Evolutionary conservation across 1,140 invertebrate species (phyloP), one percentile per base, ranked within the genome.

Genomic region (Papilio helenus): DNA sequence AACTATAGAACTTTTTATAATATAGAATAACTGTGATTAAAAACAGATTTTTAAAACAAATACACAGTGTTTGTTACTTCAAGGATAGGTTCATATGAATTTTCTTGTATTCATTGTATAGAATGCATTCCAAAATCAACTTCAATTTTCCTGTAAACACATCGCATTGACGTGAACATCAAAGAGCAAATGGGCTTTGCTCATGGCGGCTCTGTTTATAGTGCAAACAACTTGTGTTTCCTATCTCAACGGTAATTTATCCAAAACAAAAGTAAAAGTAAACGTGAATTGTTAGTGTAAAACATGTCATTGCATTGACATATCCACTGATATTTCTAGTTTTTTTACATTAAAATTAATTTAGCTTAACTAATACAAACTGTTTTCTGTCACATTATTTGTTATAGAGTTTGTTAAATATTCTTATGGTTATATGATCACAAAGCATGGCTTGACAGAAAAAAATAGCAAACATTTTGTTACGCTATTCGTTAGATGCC

Each of bases 81-180:
- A n/a, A 55, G 51, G n/a, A 9, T 2, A 55, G n/a, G 51, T 20
- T 55, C 12, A 46, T 3, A 46, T 12, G 44, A 68, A 68, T 16
- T 29, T 68, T 68, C 9, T 68, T 34, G 61, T 34, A 29, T 7
- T 34, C 14, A 29, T 68, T 68, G 5, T 29, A 68, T 3, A 34
- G 61, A 65, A 68, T 68, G 61, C 26, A 68, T 68, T 68, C 2
- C 61, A 29, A 68, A 68, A 68, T 68, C 23, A 68, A 68, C 61
- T 34, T 68, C 23, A 68, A 34, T 68, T 68, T 26, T 26, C 61
- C 61, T 16, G 61, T 68, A 68, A 68, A 68, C 26, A 68, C 23
- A 68, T 68, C 61, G 61, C 61, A 68, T 68, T 68, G 61, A 68
- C 16, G 61, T 68, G 16, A 68, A 68, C 61, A 23, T 68, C 61